phyloP scores from a whole-genome alignment of 2,888 invertebrate genomes.

The Diarsia mendica region DNA sequence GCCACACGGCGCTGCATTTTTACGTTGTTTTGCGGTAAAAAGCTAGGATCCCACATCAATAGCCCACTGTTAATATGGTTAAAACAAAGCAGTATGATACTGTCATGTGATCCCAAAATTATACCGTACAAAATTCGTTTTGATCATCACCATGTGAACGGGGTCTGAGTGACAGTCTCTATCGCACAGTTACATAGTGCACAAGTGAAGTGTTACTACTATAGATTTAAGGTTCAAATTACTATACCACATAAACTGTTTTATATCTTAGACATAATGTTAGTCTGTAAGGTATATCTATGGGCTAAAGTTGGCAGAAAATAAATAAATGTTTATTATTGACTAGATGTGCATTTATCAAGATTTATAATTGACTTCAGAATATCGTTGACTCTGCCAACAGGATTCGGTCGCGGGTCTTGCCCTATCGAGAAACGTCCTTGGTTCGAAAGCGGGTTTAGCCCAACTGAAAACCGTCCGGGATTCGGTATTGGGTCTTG shows the following conservation, averaged over 20 bases:
- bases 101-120: neutral
- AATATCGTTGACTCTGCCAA: constrained; percentile 71
- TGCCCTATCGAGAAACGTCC: constrained; percentile 7
- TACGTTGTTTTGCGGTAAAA: neutral
- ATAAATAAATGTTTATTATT: too few species aligned
- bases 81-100: too few species aligned
- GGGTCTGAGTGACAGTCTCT: too few species aligned
- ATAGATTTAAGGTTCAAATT: too few species aligned
- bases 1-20: neutral
- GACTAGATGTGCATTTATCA: neutral
- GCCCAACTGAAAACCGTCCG: neutral
- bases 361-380: constrained; percentile 66
- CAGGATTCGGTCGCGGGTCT: constrained; percentile 61
- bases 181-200: too few species aligned
- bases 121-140: neutral
- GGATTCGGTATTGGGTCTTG: neutral
- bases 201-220: too few species aligned
- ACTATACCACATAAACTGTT: too few species aligned
- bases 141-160: neutral
- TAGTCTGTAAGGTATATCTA: too few species aligned
- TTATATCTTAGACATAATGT: too few species aligned
- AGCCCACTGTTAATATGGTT: too few species aligned
- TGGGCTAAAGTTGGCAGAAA: too few species aligned
- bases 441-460: neutral
- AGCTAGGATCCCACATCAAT: constrained; percentile 1